Conservation (phyloP, 2,113 vertebrate species). For the Actenoides lindsayi region DNA sequence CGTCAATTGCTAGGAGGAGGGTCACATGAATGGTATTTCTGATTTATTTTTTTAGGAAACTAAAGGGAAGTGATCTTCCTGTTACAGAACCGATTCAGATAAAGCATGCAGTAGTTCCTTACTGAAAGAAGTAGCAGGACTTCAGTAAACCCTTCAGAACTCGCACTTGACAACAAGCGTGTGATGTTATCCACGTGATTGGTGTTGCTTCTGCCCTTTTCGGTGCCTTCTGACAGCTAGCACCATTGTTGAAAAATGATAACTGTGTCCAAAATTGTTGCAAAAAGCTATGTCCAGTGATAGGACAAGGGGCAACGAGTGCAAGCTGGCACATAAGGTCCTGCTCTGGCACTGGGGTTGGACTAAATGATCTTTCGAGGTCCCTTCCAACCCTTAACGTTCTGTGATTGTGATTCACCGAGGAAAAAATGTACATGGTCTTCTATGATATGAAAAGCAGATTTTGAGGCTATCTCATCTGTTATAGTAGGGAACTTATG, state of each 20-base stretch:
- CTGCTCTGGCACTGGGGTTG: no score
- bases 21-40: background rate
- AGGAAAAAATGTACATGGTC: background rate
- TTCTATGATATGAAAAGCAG: background rate
- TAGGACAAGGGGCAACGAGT: no score
- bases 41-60: background rate
- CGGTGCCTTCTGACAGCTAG: background rate
- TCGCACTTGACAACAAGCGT: background rate
- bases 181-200: fast-evolving
- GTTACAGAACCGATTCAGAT: background rate
- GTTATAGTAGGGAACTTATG: background rate
- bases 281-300: background rate
- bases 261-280: background rate
- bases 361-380: no score
- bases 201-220: background rate
- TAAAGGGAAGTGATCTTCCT: background rate
- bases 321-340: no score
- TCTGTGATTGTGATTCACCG: no score
- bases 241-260: background rate
- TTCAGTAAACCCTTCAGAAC: background rate
- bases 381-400: no score
- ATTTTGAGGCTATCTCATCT: background rate
- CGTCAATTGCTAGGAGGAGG: background rate
- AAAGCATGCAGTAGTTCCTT: background rate
- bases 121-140: background rate